These are phyloP conservation scores for Neocrepidodera transversa DNA, from an alignment of 2,888 invertebrate species.

Conservation along the genomic window DNA sequence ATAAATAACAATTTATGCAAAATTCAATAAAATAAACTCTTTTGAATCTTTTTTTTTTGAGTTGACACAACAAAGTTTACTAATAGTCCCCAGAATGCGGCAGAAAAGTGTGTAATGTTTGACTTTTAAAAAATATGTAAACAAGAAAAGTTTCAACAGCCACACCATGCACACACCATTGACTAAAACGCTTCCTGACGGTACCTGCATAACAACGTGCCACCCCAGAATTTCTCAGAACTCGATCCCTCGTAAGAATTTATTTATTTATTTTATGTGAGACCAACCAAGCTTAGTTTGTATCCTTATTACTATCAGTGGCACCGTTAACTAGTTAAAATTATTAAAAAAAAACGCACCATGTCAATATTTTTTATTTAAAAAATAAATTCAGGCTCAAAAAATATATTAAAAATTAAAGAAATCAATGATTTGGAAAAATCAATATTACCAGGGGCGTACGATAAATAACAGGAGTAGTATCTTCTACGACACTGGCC, in stretches of 20 bases:
- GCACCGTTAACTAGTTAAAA: too few species aligned
- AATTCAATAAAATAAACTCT: too few species aligned
- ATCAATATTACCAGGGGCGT: too few species aligned
- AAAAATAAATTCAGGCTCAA: too few species aligned
- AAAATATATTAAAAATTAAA: too few species aligned
- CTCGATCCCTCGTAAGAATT: constrained; percentile 37
- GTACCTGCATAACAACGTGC: constrained; percentile 40
- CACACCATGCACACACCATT: constrained; percentile 33
- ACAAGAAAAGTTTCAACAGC: constrained; percentile 35
- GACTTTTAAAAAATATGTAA: constrained; percentile 40
- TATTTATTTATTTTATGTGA: constrained; percentile 40
- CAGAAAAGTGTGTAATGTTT: constrained; percentile 26
- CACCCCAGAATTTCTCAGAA: constrained; percentile 39
- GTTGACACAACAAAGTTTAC: constrained; percentile 2
- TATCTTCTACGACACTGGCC: too few species aligned
- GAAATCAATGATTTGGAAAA: too few species aligned
- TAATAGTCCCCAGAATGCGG: constrained; percentile 24
- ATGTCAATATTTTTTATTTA: too few species aligned
- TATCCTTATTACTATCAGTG: constrained; percentile 22
- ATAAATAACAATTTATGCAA: too few species aligned
- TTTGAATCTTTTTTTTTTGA: too few species aligned
- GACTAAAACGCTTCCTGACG: constrained; percentile 36
- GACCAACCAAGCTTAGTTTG: constrained; percentile 15
- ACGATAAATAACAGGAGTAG: too few species aligned
- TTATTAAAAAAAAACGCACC: too few species aligned